Percentiles rank a stretch among this genome's conserved stretches.
Evolutionary conservation across 2,113 vertebrate genomes (phyloP).

Genomic region (Indri indri): DNA sequence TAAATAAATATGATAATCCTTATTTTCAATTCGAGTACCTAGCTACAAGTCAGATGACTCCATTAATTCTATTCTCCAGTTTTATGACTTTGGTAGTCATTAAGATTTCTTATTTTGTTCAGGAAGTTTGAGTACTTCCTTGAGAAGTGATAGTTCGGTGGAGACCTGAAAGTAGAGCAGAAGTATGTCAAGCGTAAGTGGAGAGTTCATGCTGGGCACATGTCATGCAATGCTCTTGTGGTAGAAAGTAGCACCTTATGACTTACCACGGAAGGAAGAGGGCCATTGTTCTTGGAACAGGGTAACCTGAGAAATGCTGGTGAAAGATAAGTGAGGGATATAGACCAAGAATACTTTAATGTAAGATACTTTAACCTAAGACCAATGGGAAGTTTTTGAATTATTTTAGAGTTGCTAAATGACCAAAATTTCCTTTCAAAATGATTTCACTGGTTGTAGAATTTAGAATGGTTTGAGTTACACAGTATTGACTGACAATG

Average conservation of each 20-base stretch:
- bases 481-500: background rate
- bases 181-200: background rate
- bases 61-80: background rate
- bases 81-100: background rate
- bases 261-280: background rate
- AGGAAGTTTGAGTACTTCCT: background rate
- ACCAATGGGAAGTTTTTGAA: background rate
- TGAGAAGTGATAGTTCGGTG: background rate
- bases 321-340: background rate
- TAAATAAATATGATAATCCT: background rate
- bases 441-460: background rate
- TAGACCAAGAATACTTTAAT: background rate
- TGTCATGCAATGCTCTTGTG: background rate
- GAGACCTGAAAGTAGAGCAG: background rate
- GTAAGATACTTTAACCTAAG: background rate
- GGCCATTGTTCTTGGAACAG: background rate
- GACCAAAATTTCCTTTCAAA: background rate
- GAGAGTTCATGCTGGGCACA: background rate
- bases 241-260: background rate
- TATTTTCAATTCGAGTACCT: background rate
- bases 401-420: background rate
- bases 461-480: background rate
- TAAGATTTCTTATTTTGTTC: background rate
- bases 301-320: rapidly evolving
- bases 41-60: background rate